Evolutionary conservation across 1,140 invertebrate genomes (phyloP), one percentile per base, ranked within the genome.

Genomic region (Drosophila prosaltans): DNA sequence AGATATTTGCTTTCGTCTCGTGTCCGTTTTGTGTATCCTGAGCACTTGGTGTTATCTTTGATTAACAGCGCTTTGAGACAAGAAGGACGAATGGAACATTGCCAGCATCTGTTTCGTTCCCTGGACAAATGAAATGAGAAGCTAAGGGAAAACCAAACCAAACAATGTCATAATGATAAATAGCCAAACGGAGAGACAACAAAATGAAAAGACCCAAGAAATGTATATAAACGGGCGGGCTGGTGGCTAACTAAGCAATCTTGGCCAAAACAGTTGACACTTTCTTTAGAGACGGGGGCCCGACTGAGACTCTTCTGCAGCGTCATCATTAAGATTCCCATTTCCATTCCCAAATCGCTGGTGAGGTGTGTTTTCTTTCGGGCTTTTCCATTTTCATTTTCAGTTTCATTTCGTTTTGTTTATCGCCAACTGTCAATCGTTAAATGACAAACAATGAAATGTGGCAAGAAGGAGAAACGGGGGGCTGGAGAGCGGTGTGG

Each of bases 371-470:
- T 69, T 57, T 45, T 26, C 40, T 63, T 59, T 69, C 21, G 45
- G 65, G 45, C 41, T 74, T 72, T 43, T 40, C 7, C 63, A 63
- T 69, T 70, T 67, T 69, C 65, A 78, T 84, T 78, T 65, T 36
- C 57, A 55, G 26, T 59, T 65, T 40, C 67, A 61, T 72, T 70
- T 76, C 45, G 30, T 60, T 69, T 51, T 48, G 54, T 74, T 88
- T 88, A 88, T 89, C 84, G 69, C 57, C 66, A 72, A 73, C 80
- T 88, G 84, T 88, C 84, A 88, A 88, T 88, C 84, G 84, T 75
- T 89, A 89, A 88, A 88, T 89, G 83, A 89, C 84, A 88, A 89
- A 89, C 83, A 89, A 89, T 82, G 84, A 83, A 89, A 83, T 83
- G 75, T 71, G 83, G 59, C 79, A 69, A 72, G 64, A 30, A 55